A percentile compares a stretch with the other conserved stretches of the same genome.
These are phyloP conservation scores for Nemapogon koenigi DNA, from an alignment of 2,888 invertebrate genomes.

Conservation along the genomic window DNA sequence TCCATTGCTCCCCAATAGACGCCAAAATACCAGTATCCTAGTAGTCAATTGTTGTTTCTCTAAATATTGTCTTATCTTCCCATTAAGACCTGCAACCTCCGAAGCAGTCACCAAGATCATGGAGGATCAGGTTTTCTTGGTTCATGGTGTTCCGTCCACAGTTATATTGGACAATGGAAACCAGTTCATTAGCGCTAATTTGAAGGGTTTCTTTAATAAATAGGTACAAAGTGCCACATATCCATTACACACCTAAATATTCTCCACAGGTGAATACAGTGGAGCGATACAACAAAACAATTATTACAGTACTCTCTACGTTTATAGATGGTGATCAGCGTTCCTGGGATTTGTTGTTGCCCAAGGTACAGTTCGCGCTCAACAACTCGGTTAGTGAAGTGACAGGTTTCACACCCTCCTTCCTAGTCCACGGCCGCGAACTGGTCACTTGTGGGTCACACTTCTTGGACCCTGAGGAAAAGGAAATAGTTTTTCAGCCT, in stretches of 20 bases:
- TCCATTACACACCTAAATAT: constrained; percentile 9
- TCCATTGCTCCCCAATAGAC: constrained; percentile 11
- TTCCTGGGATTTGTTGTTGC: too few species aligned
- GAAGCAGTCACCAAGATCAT: constrained; percentile 10
- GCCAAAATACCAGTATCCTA: constrained; percentile 13
- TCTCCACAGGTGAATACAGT: constrained; percentile 7
- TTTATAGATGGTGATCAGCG: too few species aligned
- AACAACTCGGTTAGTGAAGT: too few species aligned
- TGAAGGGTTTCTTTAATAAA: constrained; percentile 7
- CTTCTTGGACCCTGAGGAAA: too few species aligned
- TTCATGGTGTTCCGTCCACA: constrained; percentile 21
- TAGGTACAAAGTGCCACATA: constrained; percentile 14
- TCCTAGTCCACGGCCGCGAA: too few species aligned
- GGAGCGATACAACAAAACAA: constrained; percentile 14
- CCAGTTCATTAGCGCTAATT: constrained; percentile 8
- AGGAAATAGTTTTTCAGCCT: too few species aligned
- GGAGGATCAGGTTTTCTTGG: constrained; percentile 20
- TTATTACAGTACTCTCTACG: too few species aligned
- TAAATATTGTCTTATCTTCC: constrained; percentile 16
- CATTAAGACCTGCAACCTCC: constrained; percentile 12
- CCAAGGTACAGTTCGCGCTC: too few species aligned
- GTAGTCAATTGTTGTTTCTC: constrained; percentile 18
- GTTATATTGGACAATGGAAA: constrained; percentile 11
- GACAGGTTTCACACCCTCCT: too few species aligned
- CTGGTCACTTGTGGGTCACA: too few species aligned